A percentile compares a stretch with the other conserved stretches of the same genome.
Evolutionary conservation across 1,140 invertebrate genomes (phyloP).

Genomic region (Leptonema lineaticorne): DNA sequence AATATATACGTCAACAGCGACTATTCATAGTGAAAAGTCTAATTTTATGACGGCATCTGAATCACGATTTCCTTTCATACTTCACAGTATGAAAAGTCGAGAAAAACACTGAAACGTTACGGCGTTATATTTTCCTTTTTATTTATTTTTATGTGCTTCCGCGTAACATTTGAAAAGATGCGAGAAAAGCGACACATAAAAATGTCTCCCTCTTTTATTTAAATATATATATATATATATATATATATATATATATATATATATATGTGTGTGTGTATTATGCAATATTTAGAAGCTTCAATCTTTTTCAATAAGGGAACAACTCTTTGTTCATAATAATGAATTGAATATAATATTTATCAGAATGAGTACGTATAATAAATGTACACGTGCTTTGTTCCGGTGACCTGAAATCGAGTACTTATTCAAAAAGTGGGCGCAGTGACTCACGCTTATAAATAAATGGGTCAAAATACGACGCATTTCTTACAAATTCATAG

Average conservation of each 20-base stretch:
- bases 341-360: no score
- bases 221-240: no score
- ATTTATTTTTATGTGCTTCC: slow-evolving; percentile 16
- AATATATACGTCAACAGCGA: not conserved
- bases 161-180: no score
- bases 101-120: not conserved
- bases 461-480: slow-evolving; percentile 41
- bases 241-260: no score
- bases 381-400: slow-evolving; percentile 33
- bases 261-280: no score
- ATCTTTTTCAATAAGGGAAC: no score
- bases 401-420: slow-evolving; percentile 34
- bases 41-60: slow-evolving; percentile 12
- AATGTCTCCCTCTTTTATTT: not conserved
- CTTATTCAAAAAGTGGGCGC: no score
- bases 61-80: slow-evolving; percentile 1
- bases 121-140: not conserved
- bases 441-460: slow-evolving; percentile 37
- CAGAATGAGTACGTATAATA: slow-evolving; percentile 19
- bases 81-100: no score
- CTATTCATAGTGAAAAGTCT: not conserved
- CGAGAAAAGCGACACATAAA: no score
- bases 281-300: no score
- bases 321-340: no score
- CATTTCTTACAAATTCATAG: slow-evolving; percentile 32